Base-by-base conservation (phyloP, 92 coral and sea anemone species). In the Zoanthus gigantus region DNA sequence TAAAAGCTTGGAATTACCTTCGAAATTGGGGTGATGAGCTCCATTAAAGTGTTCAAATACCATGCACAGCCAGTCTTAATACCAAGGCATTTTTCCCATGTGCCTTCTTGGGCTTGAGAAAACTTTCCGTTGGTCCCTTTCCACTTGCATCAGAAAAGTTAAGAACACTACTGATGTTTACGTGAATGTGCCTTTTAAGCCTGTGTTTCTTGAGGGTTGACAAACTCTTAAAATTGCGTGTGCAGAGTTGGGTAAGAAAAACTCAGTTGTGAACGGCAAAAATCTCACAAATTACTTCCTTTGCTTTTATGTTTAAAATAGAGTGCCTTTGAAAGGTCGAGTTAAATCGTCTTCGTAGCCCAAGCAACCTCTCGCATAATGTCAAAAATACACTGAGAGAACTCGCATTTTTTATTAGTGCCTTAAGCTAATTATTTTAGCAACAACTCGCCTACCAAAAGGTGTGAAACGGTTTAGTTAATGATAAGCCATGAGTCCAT, bases 21-120 rank as follows among this genome's bases (percentile, higher is more conserved):
- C 79, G 37, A 74, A 45, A 30, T 74, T 74, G 3, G 79, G 79
- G 58, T 74, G 79, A 74, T 74, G 79, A 1, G 79, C 79, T 16
- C 79, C 79, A 52, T 74, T 74, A 4, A 74, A 74, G 58, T 34
- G 79, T 2, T 74, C 61, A n/a, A 47, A 58, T 7, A 74, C 79
- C 57, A 44, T 52, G 1, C 58, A 13, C 0, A 74, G 79, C 79
- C 79, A 74, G 60, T 74, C 79, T 74, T 74, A 45, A 13, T 74
- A 74, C 1, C 57, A 5, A 2, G 79, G n/a, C n/a, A n/a, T n/a
- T n/a, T n/a, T n/a, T n/a, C n/a, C 79, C 34, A 17, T 0, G 45
- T 52, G 60, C 7, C 6, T 61, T 61, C 69, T 61, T 61, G 48
- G 56, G 32, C 56, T 44, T 42, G 16, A 54, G 58, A 53, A 3